Conservation (phyloP, 2,888 invertebrate species). For the Metacarcinus magister region DNA sequence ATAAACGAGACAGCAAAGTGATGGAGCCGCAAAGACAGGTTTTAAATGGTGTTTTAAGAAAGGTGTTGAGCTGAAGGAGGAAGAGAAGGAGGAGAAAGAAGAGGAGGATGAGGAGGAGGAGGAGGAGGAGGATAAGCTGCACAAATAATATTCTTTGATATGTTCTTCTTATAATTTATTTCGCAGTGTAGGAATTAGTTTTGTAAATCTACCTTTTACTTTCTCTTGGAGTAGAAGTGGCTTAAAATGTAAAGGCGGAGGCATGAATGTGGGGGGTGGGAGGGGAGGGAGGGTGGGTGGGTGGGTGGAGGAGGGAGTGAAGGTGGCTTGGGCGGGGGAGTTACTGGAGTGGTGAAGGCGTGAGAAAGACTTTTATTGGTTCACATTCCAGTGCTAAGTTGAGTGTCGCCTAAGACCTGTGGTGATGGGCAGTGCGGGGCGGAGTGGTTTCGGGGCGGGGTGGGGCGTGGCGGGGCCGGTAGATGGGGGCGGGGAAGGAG, state of each 20-base stretch:
- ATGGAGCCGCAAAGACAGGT: neutral
- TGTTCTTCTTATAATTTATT: too few species aligned
- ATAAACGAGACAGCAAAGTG: neutral
- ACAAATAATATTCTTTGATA: too few species aligned
- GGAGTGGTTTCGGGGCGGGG: too few species aligned
- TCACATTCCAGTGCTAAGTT: neutral
- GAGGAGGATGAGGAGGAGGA: neutral
- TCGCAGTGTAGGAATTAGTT: too few species aligned
- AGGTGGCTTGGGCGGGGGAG: neutral
- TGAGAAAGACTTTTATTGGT: constrained; percentile 9
- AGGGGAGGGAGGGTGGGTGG: too few species aligned
- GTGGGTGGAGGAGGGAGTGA: too few species aligned
- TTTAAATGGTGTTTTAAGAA: neutral
- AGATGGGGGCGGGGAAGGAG: neutral
- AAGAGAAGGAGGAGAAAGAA: neutral
- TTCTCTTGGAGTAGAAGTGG: too few species aligned
- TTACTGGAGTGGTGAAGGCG: neutral
- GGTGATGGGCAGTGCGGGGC: neutral
- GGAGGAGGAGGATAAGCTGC: neutral
- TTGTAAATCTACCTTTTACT: too few species aligned
- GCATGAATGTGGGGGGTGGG: too few species aligned
- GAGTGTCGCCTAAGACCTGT: neutral
- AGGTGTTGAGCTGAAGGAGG: neutral
- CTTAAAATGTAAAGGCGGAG: too few species aligned
- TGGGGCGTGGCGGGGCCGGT: neutral